Conservation (phyloP, 2,888 invertebrate genomes). For the Sialis fuliginosa region DNA sequence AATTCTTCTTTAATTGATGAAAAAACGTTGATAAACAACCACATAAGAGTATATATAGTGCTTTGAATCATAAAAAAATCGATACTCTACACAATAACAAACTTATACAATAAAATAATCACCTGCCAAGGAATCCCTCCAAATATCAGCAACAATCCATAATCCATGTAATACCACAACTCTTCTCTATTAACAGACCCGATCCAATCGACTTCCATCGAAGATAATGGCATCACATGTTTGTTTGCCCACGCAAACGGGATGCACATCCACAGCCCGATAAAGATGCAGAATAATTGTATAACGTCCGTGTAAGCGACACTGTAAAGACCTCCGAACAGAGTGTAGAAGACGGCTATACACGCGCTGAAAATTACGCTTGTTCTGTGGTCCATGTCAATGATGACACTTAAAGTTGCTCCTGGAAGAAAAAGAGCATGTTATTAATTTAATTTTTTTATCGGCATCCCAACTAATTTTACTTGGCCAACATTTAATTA, state of each 20-base stretch:
- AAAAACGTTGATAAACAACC: too few relatives aligned
- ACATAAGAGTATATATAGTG: too few relatives aligned
- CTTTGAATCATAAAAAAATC: too few relatives aligned
- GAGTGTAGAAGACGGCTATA: conserved; percentile 93
- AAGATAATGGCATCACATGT: conserved; percentile 64
- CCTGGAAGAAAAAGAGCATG: conserved; percentile 33
- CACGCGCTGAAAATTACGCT: conserved; percentile 90
- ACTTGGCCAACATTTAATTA: not conserved
- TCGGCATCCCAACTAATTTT: not conserved
- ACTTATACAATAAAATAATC: conserved; percentile 8
- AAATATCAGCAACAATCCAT: conserved; percentile 74
- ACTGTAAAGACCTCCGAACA: conserved; percentile 94
- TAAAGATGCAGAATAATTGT: conserved; percentile 93
- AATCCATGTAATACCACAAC: conserved; percentile 72
- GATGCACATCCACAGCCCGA: conserved; percentile 96
- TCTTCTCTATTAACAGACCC: conserved; percentile 55
- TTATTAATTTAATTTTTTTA: not conserved
- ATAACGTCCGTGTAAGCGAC: conserved; percentile 99
- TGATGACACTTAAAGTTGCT: conserved; percentile 90
- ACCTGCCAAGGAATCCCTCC: conserved; percentile 98
- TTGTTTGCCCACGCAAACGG: conserved; percentile 87
- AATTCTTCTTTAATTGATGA: too few relatives aligned
- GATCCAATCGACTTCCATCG: conserved; percentile 80
- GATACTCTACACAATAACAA: too few relatives aligned
- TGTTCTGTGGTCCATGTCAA: conserved; percentile 84